Evolutionary conservation across 2,888 invertebrate genomes (phyloP), one percentile per base, ranked within the genome.

Genomic region (Chaetogeoica ovagalla): DNA sequence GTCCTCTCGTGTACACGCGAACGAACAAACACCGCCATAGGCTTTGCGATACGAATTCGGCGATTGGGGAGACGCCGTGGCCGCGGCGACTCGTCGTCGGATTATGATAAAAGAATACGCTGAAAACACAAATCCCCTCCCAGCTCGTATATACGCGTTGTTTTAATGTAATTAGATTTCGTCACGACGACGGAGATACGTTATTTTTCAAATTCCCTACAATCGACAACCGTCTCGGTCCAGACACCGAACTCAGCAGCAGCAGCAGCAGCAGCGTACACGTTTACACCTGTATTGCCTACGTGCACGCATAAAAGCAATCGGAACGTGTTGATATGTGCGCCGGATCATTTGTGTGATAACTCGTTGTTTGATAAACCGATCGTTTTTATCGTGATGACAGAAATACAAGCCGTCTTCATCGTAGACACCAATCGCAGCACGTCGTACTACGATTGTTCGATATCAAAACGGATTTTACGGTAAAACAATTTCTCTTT

Each of bases 101-200:
- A 73, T 73, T 73, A 63, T 63, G 73, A 73, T 73, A 73, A 73
- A 63, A 63, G 63, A 21, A 30, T 30, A 30, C 30, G 63, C 52
- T 52, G 52, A 63, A 52, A 63, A 52, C 52, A 52, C 63, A 73
- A 63, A 73, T 63, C 62, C 63, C 73, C 62, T 52, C 73, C 4
- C 1, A 3, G 9, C 62, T 37, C 37, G 63, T 52, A 57, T 63
- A 30, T 30, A 30, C 30, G 30, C 48, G 73, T 73, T n/a, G 37
- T 73, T 73, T 73, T 73, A 73, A 73, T 55, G 73, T 73, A 73
- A 73, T 73, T 73, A 73, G 73, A 73, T 73, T 73, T 63, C n/a
- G 62, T 15, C 48, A 23, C 52, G 62, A 62, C n/a, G 30, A n/a
- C n/a, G n/a, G n/a, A 37, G 55, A 63, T 37, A 73, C 37, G 63